Conservation (phyloP, 1,140 invertebrate species). For the Subanguina moxae region DNA sequence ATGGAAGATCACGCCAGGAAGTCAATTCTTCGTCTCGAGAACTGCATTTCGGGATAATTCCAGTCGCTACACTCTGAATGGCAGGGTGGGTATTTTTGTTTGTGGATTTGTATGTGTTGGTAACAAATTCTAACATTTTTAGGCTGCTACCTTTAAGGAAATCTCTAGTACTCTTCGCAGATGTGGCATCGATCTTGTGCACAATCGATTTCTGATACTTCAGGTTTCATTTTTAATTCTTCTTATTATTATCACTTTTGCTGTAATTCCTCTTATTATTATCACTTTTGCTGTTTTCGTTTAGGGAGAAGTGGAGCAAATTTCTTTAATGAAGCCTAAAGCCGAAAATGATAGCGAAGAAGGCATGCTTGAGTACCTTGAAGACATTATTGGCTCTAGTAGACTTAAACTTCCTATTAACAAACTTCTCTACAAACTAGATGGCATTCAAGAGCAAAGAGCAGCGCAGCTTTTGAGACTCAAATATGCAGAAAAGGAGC, state of each 20-base stretch:
- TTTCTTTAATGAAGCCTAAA: conserved; percentile 97
- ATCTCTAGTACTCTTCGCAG: conserved; percentile 64
- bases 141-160: conserved; percentile 35
- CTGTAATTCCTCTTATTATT: too few relatives aligned
- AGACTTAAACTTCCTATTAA: conserved; percentile 75
- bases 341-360: conserved; percentile 67
- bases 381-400: conserved; percentile 92
- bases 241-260: background rate
- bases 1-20: conserved; percentile 68
- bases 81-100: background rate
- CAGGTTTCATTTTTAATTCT: conserved; percentile 65
- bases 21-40: conserved; percentile 77
- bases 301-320: conserved; percentile 97
- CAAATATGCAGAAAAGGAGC: conserved; percentile 82
- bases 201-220: conserved; percentile 94
- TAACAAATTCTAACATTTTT: too few relatives aligned
- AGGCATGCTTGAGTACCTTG: conserved; percentile 95
- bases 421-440: conserved; percentile 65
- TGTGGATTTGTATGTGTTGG: too few relatives aligned
- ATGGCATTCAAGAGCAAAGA: conserved; percentile 18
- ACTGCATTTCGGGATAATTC: conserved; percentile 83
- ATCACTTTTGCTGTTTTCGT: background rate
- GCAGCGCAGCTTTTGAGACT: conserved; percentile 64
- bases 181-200: conserved; percentile 88
- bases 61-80: conserved; percentile 62